phyloP scores from a whole-genome alignment of 2,888 invertebrate genomes.

The Coelogynopora nodosa region DNA sequence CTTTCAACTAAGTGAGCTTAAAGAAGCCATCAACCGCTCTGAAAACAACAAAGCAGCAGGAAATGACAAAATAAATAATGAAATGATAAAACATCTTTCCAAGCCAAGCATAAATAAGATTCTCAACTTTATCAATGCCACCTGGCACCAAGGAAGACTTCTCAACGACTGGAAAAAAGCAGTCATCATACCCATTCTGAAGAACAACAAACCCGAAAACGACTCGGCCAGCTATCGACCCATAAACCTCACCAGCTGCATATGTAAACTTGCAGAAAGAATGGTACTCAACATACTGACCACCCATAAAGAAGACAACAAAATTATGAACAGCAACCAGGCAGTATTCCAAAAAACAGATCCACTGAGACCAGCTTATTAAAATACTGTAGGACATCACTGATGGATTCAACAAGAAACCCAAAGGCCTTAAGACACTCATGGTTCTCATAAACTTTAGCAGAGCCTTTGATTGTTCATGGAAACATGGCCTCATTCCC shows the following conservation, averaged over 20 bases:
- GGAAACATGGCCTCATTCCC: neutral
- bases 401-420: neutral
- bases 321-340: slow-evolving; percentile 2
- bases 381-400: neutral
- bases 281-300: slow-evolving; percentile 50
- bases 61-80: neutral
- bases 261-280: slow-evolving; percentile 51
- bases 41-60: neutral
- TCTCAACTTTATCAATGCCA: neutral
- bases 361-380: neutral
- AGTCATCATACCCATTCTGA: slow-evolving; percentile 48
- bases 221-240: slow-evolving; percentile 50
- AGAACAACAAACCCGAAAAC: slow-evolving; percentile 48
- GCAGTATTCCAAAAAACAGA: neutral
- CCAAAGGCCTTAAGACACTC: slow-evolving; percentile 1
- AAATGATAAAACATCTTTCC: neutral
- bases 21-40: neutral
- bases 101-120: neutral
- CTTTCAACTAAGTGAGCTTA: neutral
- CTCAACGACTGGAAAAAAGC: too few relatives aligned
- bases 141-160: slow-evolving; percentile 42
- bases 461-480: neutral
- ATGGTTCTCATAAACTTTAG: neutral
- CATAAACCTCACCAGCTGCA: slow-evolving; percentile 51
- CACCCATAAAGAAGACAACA: too few relatives aligned